phyloP scores from a whole-genome alignment of 2,888 invertebrate genomes.

The Petrophora chlorosata region DNA sequence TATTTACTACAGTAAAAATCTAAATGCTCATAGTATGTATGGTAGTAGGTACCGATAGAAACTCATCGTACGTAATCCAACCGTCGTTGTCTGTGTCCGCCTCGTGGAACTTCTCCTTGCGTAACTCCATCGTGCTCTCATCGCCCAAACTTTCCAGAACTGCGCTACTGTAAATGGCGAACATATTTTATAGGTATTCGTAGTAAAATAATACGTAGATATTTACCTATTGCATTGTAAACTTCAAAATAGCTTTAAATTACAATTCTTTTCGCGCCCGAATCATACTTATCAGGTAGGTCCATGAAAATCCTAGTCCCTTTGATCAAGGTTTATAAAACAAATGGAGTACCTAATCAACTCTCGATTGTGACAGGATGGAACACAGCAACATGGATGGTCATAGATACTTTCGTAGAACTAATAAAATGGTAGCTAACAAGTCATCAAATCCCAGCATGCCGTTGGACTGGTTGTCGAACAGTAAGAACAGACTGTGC shows the following conservation, averaged over 20 bases:
- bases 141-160: constrained; percentile 83
- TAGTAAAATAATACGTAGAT: too few species aligned
- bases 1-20: too few species aligned
- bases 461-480: constrained; percentile 83
- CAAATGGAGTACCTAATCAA: too few species aligned
- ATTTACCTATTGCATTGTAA: too few species aligned
- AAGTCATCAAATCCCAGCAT: constrained; percentile 84
- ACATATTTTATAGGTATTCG: not conserved
- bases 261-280: too few species aligned
- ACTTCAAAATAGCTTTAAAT: too few species aligned
- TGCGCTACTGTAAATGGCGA: constrained; percentile 67
- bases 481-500: constrained; percentile 82
- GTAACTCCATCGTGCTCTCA: constrained; percentile 70
- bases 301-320: too few species aligned
- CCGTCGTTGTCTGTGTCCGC: constrained; percentile 81
- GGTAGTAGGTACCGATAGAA: constrained; percentile 64
- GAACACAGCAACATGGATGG: too few species aligned
- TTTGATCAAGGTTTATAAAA: too few species aligned
- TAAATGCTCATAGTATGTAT: not conserved
- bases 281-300: too few species aligned
- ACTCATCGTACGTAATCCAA: constrained; percentile 84
- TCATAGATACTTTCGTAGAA: not conserved
- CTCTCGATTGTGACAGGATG: too few species aligned
- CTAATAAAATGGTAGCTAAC: constrained; percentile 51
- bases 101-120: constrained; percentile 75